phyloP scores from a whole-genome alignment of 1,140 invertebrate genomes.

The Augochlora pura region DNA sequence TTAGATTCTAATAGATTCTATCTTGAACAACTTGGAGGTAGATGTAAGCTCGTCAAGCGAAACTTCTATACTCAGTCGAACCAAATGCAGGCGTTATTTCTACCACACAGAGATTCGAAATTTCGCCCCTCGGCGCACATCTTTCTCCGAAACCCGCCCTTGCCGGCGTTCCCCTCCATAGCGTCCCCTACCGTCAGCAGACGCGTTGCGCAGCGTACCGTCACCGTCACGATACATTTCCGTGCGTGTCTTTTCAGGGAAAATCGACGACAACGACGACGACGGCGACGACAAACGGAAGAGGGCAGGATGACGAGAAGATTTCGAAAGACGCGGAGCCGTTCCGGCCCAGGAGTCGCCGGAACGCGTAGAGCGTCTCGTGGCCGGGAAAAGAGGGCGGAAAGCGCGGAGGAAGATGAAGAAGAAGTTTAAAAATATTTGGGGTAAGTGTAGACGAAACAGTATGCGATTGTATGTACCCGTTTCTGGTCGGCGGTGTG shows the following conservation, averaged over 20 bases:
- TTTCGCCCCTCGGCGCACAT: constrained; percentile 32
- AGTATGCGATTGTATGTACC: constrained; percentile 42
- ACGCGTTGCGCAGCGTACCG: constrained; percentile 11
- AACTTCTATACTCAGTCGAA: too few species aligned
- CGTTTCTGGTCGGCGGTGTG: constrained; percentile 40
- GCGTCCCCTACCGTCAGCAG: neutral
- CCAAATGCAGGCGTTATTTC: constrained; percentile 1
- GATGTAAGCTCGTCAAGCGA: too few species aligned
- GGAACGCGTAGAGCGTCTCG: constrained; percentile 13
- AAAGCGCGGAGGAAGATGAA: constrained; percentile 15
- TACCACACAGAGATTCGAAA: constrained; percentile 8
- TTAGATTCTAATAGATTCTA: too few species aligned
- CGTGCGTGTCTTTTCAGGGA: constrained; percentile 41
- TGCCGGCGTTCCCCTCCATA: constrained; percentile 30
- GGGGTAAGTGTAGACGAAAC: constrained; percentile 58
- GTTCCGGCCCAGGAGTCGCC: neutral
- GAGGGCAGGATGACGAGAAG: constrained; percentile 18
- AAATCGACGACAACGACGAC: constrained; percentile 44
- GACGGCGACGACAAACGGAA: neutral
- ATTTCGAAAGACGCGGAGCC: constrained; percentile 24
- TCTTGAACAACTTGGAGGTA: too few species aligned
- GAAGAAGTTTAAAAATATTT: constrained; percentile 57
- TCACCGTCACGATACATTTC: constrained; percentile 37
- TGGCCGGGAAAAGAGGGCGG: constrained; percentile 7
- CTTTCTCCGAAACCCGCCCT: constrained; percentile 31